Base-by-base conservation (phyloP, 2,888 invertebrate species). In the Papilio elwesi region DNA sequence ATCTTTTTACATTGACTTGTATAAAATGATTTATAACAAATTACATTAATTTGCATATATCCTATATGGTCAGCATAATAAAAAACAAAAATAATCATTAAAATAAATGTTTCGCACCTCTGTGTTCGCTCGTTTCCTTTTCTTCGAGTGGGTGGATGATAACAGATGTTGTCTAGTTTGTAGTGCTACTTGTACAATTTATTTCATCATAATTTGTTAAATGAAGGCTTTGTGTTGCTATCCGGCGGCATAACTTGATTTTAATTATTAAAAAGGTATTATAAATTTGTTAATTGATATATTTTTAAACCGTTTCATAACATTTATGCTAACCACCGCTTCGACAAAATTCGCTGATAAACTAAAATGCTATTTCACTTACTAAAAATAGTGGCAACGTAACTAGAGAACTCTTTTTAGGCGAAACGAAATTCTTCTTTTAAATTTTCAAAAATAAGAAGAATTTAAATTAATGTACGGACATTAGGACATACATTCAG, bases 71-170 rank as follows among this genome's bases (percentile, higher is more conserved):
- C 49, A 11, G 73, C 73, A 68, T 75, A 71, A 73, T 68, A 73
- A 70, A 43, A 26, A 68, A 65, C 68, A 66, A 74, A 75, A 57
- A 67, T 70, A 73, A 76, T 74, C 55, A 74, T 74, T 74, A 64
- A 74, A 75, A 75, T 73, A 73, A 74, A 76, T 64, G 74, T 64
- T 76, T 77, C 74, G 72, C 77, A 76, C 76, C 74, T 75, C 73
- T 57, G 63, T 65, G 15, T 55, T 49, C 16, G 49, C 65, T 65
- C 57, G 36, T 65, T 64, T 55, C 49, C 57, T 15, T 64, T 43
- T 47, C 15, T 72, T 9, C 16, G 51, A 62, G 76, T 77, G 70
- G 76, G 75, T 43, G 69, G 74, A 49, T 72, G 75, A 74, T 75
- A 75, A 76, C 52, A 70, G 65, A 73, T 72, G 64, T 73, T 62